Conservation (phyloP, 2,888 invertebrate species). For the Leptinotarsa tumamoca region DNA sequence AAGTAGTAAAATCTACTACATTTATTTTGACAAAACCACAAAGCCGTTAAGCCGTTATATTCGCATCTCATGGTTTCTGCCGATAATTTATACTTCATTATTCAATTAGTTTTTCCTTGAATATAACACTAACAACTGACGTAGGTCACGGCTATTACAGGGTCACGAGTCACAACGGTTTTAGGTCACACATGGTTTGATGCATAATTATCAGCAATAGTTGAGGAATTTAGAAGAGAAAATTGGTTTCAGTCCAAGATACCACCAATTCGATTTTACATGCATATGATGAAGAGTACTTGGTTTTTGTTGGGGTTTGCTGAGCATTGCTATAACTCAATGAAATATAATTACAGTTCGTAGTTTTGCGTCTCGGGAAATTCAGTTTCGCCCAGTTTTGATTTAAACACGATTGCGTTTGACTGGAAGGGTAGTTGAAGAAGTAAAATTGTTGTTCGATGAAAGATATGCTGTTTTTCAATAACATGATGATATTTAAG, state of each 20-base stretch:
- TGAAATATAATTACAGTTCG: too few relatives aligned
- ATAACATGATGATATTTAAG: too few relatives aligned
- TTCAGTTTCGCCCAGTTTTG: too few relatives aligned
- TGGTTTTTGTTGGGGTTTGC: too few relatives aligned
- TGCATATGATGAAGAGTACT: too few relatives aligned
- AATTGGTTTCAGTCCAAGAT: background rate
- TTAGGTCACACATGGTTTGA: conserved; percentile 13
- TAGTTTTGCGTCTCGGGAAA: too few relatives aligned
- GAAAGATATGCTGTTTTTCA: too few relatives aligned
- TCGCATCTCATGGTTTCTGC: background rate
- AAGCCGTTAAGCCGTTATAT: conserved; percentile 11
- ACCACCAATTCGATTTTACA: background rate
- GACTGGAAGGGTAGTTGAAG: too few relatives aligned
- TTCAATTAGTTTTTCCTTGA: background rate
- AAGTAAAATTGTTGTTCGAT: too few relatives aligned
- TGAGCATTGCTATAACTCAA: too few relatives aligned
- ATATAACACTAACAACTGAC: background rate
- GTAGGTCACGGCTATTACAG: conserved; percentile 7
- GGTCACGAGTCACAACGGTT: conserved; percentile 5
- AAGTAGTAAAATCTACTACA: too few relatives aligned
- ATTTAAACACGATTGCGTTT: too few relatives aligned
- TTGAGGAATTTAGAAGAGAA: background rate
- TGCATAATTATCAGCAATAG: background rate
- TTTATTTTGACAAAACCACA: background rate
- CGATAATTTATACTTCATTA: background rate